These are phyloP conservation scores for Thysanoteuthis rhombus DNA, from an alignment of 2,888 invertebrate genomes.

Conservation along the genomic window DNA sequence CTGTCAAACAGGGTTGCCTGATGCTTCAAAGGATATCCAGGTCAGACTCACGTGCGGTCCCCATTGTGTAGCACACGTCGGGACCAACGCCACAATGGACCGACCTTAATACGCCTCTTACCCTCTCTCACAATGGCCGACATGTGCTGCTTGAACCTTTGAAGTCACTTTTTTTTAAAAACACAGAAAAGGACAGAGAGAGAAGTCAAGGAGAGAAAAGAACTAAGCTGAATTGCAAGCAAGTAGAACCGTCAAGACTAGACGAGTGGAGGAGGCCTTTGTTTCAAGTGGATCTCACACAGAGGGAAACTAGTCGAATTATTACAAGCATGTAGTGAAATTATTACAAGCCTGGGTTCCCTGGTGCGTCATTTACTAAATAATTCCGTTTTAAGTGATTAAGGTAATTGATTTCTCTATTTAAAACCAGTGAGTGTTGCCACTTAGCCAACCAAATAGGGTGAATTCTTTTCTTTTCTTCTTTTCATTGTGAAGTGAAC, in stretches of 20 bases:
- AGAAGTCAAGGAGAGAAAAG: background rate
- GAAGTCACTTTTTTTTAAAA: background rate
- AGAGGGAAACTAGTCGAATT: background rate
- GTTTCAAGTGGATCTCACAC: background rate
- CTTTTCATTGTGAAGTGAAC: too few relatives aligned
- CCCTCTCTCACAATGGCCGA: background rate
- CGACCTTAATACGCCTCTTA: background rate
- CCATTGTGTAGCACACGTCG: background rate
- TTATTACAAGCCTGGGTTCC: background rate
- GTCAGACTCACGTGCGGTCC: background rate
- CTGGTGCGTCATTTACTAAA: background rate
- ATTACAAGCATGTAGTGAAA: background rate
- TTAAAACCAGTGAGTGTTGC: background rate
- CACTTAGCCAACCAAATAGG: too few relatives aligned
- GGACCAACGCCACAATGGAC: background rate
- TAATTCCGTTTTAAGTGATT: background rate
- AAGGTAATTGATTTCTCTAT: background rate
- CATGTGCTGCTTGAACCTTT: slow-evolving; percentile 12
- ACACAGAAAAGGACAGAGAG: background rate
- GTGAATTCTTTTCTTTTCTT: too few relatives aligned
- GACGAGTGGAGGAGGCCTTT: background rate
- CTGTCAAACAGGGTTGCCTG: background rate
- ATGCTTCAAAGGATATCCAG: background rate
- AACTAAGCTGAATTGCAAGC: background rate
- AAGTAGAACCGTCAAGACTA: background rate